Conservation (phyloP, 2,797 vertebrate genomes). For the Prunella strophiata region DNA sequence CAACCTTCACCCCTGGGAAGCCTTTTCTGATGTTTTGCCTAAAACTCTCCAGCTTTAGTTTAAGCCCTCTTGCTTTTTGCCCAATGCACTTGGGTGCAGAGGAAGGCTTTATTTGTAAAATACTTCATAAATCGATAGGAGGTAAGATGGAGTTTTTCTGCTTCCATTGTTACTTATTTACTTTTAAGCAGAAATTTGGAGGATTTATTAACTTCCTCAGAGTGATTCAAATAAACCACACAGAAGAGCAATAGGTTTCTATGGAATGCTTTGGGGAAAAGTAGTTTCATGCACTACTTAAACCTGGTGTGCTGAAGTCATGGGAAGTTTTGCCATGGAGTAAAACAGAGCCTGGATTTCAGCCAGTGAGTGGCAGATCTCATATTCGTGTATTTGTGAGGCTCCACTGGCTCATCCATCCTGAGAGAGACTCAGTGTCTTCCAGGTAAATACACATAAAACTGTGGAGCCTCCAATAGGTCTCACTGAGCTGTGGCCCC, state of each 20-base stretch:
- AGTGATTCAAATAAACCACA: background rate
- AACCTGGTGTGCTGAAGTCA: constrained; percentile 17
- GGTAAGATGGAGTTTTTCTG: constrained; percentile 35
- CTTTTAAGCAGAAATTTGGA: constrained; percentile 48
- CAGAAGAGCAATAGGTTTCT: constrained; percentile 51
- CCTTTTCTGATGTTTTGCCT: constrained; percentile 22
- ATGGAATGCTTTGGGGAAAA: constrained; percentile 22
- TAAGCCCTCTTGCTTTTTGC: constrained; percentile 7
- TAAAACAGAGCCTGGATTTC: constrained; percentile 10
- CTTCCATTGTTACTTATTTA: constrained; percentile 49
- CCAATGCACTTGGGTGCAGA: constrained; percentile 44
- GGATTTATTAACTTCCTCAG: constrained; percentile 46
- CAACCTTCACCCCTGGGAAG: background rate
- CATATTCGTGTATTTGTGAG: background rate
- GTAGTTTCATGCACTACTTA: constrained; percentile 12
- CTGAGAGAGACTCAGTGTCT: background rate
- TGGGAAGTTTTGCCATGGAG: constrained; percentile 9
- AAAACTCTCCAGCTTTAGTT: constrained; percentile 6
- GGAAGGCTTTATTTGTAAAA: constrained; percentile 55
- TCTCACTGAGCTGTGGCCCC: background rate
- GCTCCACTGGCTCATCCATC: background rate
- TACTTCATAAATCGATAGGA: constrained; percentile 60
- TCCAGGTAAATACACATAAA: background rate
- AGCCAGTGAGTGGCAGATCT: background rate
- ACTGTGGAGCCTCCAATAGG: background rate